Evolutionary conservation across 2,113 vertebrate species (phyloP), one percentile per base, ranked within the genome.

Genomic region (Pseudorectes ferrugineus): DNA sequence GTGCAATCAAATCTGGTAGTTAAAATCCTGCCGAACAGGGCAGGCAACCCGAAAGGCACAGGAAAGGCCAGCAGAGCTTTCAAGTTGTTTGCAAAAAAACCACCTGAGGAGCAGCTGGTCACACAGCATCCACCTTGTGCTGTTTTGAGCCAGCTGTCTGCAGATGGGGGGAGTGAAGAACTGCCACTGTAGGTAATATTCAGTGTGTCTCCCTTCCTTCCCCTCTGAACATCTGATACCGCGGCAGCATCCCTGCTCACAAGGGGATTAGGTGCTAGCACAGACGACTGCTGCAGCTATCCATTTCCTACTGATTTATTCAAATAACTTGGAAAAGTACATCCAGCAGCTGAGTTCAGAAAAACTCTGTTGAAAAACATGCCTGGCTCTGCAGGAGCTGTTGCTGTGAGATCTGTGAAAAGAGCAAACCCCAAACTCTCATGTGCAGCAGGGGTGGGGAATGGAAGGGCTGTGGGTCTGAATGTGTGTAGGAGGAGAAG

Each of bases 251-350:
- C 86, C 26, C 61, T 72, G 81, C 84, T 82, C 2, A 0, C 38
- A 11, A 49, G 81, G 77, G 94, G 96, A 96, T 97, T 97, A 96
- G 93, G 77, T 89, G 89, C 49, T 87, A 72, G 91, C 84, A 52
- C 63, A 88, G 43, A 29, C 49, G 3, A 12, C 55, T 71, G 76
- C 62, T 3, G 6, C 88, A 78, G 59, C 40, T 38, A 36, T 71
- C 72, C 1, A 1, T 77, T 86, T 92, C 68, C 79, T 65, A 24
- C 40, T 94, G 90, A 11, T 90, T 96, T 93, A 94, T 94, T 93
- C 94, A 96, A 74, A 61, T 46, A 67, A 61, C 68, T 83, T 2
- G 1, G 85, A 49, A 93, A 90, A 95, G 67, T 83, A 94, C 96
- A 96, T 90, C 90, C 82, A 93, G 82, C 93, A 93, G 90, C 82